Evolutionary conservation across 2,113 vertebrate genomes (phyloP).

Genomic region (Pollimyrus isidori): DNA sequence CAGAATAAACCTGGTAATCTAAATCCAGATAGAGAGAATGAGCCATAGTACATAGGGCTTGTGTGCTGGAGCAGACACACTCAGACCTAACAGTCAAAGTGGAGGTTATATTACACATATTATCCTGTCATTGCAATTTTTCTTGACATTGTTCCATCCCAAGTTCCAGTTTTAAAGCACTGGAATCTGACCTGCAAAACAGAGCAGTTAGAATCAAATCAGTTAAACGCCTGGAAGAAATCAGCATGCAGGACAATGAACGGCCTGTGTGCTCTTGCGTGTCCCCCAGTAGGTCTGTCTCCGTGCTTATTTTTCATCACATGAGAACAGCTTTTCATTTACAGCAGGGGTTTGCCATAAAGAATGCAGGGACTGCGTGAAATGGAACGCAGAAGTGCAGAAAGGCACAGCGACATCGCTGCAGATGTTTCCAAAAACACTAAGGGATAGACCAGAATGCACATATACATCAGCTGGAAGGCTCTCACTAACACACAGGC

Average conservation of each 20-base stretch:
- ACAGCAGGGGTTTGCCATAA: background rate
- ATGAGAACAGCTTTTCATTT: background rate
- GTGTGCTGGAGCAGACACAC: background rate
- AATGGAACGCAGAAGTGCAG: background rate
- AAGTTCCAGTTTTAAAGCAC: background rate
- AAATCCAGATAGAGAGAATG: background rate
- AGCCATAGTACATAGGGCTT: background rate
- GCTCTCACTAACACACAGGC: background rate
- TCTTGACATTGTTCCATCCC: background rate
- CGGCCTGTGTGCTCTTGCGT: background rate
- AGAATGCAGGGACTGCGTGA: background rate
- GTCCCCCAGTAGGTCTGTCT: background rate
- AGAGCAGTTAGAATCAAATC: background rate
- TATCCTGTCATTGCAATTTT: background rate
- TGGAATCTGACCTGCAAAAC: background rate
- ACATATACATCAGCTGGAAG: constrained; percentile 6
- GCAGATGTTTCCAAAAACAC: constrained; percentile 3
- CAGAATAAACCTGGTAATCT: constrained; percentile 4
- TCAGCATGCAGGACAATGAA: background rate
- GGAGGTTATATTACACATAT: background rate
- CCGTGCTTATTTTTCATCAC: background rate
- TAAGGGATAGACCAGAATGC: background rate
- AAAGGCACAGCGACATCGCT: background rate
- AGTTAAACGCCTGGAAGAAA: background rate
- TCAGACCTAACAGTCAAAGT: background rate